phyloP scores from a whole-genome alignment of 1,140 invertebrate species.

The Diachasmimorpha longicaudata region DNA sequence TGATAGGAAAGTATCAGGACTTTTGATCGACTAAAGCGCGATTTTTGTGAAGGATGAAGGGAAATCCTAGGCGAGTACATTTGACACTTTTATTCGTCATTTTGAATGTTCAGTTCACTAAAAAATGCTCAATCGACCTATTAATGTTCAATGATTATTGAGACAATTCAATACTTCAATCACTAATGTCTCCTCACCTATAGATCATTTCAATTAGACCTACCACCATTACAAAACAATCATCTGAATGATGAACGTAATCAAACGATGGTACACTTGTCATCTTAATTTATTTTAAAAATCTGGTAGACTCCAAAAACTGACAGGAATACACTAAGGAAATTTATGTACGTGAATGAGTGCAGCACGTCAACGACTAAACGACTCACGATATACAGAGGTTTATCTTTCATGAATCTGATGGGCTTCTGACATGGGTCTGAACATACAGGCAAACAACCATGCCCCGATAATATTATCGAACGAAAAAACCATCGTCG shows the following conservation, averaged over 20 bases:
- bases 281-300: neutral
- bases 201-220: no score
- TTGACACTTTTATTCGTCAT: neutral
- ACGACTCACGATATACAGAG: neutral
- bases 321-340: neutral
- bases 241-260: no score
- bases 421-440: neutral
- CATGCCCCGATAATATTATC: neutral
- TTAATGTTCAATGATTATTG: no score
- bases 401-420: neutral
- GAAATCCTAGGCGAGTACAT: neutral
- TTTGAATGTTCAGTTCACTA: neutral
- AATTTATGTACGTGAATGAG: neutral
- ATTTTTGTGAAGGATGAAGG: neutral
- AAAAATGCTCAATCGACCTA: no score
- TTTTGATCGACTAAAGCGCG: neutral
- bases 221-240: no score
- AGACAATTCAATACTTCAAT: no score
- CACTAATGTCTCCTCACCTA: no score
- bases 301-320: neutral
- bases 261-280: no score
- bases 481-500: neutral
- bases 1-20: neutral
- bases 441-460: neutral
- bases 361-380: slow-evolving; percentile 3